Evolutionary conservation across 2,797 vertebrate species (phyloP).

Genomic region (Craterocephalus amniculus): DNA sequence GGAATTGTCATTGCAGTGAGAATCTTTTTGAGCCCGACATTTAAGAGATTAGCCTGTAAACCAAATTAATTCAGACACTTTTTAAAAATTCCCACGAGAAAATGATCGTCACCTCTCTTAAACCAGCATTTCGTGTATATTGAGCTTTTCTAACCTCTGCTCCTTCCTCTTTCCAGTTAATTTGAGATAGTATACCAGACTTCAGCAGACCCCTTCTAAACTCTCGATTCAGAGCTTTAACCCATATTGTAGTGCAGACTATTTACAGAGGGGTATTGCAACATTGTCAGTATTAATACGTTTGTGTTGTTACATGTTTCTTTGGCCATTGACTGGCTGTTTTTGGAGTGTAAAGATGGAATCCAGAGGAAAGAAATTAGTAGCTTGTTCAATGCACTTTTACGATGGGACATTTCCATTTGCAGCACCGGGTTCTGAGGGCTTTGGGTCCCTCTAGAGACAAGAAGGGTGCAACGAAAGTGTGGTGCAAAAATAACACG

Average conservation of each 20-base stretch:
- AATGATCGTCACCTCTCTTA: conserved; percentile 30
- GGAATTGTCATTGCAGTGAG: conserved; percentile 5
- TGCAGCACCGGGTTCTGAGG: conserved; percentile 38
- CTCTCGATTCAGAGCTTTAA: conserved; percentile 67
- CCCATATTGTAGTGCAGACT: conserved; percentile 55
- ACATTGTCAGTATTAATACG: conserved; percentile 79
- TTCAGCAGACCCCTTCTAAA: conserved; percentile 53
- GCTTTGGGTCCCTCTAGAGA: conserved; percentile 19
- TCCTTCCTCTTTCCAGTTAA: conserved; percentile 52
- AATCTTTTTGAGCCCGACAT: conserved; percentile 3
- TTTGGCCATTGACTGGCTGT: conserved; percentile 81
- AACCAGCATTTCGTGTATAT: conserved; percentile 59
- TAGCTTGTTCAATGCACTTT: conserved; percentile 83
- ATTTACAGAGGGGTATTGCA: conserved; percentile 68
- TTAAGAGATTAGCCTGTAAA: conserved; percentile 40
- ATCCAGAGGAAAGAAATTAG: conserved; percentile 67
- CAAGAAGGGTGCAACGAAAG: conserved; percentile 48
- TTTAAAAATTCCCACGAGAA: conserved; percentile 27
- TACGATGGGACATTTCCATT: conserved; percentile 69
- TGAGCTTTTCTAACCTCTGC: conserved; percentile 50
- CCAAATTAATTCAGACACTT: conserved; percentile 54
- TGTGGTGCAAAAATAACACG: conserved; percentile 22
- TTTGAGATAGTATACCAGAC: conserved; percentile 43
- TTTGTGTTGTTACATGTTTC: conserved; percentile 68
- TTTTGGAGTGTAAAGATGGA: conserved; percentile 62